Percentiles rank a stretch among this genome's conserved stretches.
phyloP scores from a whole-genome alignment of 1,140 invertebrate species.

The Tetranychus urticae region DNA sequence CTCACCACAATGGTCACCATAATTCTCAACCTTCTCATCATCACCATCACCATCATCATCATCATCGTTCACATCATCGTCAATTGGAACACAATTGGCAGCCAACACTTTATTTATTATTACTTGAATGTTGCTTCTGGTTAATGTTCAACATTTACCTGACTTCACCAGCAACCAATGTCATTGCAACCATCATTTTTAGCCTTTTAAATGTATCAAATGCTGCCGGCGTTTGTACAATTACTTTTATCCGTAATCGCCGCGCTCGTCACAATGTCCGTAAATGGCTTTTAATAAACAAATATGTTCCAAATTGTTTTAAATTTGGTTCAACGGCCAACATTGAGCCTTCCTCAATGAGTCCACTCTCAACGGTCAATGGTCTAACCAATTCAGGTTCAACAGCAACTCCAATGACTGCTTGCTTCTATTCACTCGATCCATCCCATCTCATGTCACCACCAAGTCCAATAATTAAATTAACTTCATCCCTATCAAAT shows the following conservation, averaged over 20 bases:
- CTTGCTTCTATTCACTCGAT: neutral
- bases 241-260: neutral
- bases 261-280: neutral
- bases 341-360: neutral
- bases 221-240: neutral
- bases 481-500: neutral
- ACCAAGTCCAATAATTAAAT: neutral
- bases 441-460: neutral
- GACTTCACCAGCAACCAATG: neutral
- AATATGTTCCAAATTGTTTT: neutral
- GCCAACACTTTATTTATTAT: neutral
- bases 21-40: no score
- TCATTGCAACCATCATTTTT: neutral
- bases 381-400: no score
- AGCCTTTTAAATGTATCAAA: neutral
- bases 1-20: no score
- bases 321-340: neutral
- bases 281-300: neutral
- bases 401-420: neutral
- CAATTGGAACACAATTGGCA: neutral
- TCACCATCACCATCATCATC: no score
- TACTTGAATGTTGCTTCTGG: neutral
- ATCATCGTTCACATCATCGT: neutral
- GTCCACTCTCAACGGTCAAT: neutral
- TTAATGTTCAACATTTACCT: neutral